Conservation (phyloP, 2,797 vertebrate species). For the Vireo griseus region DNA sequence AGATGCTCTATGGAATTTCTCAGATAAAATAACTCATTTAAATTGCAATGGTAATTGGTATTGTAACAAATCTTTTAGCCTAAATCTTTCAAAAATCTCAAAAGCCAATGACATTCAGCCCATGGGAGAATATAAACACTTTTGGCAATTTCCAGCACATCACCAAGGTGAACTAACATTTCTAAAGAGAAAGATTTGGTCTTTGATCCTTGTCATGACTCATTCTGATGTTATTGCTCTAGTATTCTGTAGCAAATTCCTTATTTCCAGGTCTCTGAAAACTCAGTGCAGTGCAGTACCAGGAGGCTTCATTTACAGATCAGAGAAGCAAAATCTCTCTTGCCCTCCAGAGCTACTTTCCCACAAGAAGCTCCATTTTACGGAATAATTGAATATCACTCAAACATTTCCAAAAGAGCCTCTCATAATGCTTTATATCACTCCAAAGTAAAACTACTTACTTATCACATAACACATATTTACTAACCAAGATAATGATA, state of each 20-base stretch:
- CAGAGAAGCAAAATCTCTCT: not conserved
- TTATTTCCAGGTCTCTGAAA: not conserved
- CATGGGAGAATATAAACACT: not conserved
- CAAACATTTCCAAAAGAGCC: not conserved
- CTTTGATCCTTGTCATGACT: not conserved
- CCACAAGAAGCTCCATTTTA: not conserved
- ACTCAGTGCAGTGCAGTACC: not conserved
- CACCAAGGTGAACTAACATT: not conserved
- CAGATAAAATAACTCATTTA: not conserved
- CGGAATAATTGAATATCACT: not conserved
- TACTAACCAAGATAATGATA: not conserved
- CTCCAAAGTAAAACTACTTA: not conserved
- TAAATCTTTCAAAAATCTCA: not conserved
- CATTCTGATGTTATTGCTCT: not conserved
- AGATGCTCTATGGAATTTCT: not conserved
- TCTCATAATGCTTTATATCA: not conserved
- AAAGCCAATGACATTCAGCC: not conserved
- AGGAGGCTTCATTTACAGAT: not conserved
- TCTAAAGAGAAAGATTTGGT: not conserved
- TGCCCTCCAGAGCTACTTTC: not conserved
- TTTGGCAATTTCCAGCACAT: not conserved
- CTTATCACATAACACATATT: not conserved
- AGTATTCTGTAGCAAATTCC: not conserved
- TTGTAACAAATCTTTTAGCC: not conserved
- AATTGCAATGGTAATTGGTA: not conserved